Evolutionary conservation across 2,888 invertebrate genomes (phyloP).

Genomic region (Griposia aprilina): DNA sequence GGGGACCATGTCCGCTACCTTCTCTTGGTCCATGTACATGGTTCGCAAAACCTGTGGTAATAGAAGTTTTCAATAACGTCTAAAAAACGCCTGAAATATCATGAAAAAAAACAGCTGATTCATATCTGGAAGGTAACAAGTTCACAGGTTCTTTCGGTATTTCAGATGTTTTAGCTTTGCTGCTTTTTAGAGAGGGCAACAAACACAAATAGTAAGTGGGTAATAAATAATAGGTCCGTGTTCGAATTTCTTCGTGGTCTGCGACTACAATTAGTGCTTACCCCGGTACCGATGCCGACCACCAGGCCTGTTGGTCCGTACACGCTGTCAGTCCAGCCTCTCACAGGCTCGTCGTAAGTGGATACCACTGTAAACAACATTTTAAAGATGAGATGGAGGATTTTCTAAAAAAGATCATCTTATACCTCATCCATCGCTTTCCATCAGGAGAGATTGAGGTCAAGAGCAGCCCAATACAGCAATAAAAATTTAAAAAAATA

Average conservation of each 20-base stretch:
- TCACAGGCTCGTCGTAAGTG: constrained; percentile 93
- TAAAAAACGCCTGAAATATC: background rate
- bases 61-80: background rate
- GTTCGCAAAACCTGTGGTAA: constrained; percentile 86
- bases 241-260: background rate
- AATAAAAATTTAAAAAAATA: no score
- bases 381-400: background rate
- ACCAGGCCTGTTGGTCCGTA: constrained; percentile 96
- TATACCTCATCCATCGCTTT: no score
- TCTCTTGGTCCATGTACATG: constrained; percentile 92
- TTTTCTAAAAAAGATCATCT: background rate
- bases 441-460: no score
- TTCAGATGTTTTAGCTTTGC: background rate
- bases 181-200: background rate
- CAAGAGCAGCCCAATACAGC: no score
- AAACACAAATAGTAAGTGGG: no score
- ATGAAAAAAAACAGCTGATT: no score
- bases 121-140: background rate
- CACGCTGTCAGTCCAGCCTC: constrained; percentile 97
- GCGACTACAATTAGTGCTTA: constrained; percentile 55
- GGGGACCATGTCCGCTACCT: constrained; percentile 94
- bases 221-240: background rate
- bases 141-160: no score
- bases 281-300: constrained; percentile 94
- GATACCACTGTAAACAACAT: constrained; percentile 87